These are phyloP conservation scores for Melinaea marsaeus DNA, from an alignment of 2,888 invertebrate species.

Conservation along the genomic window DNA sequence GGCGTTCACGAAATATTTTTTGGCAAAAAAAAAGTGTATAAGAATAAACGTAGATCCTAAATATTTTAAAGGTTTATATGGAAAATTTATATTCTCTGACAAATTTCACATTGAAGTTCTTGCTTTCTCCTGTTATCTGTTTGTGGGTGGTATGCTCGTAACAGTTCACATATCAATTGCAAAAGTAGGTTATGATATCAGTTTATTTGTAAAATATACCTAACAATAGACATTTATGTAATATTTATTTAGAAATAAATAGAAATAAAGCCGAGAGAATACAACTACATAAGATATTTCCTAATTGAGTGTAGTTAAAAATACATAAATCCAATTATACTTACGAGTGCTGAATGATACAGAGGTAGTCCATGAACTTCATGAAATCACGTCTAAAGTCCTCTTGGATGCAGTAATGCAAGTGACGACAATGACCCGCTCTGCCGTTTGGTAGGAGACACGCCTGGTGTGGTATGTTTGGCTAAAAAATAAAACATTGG, in stretches of 20 bases:
- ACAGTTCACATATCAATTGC: not conserved
- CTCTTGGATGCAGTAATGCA: conserved; percentile 79
- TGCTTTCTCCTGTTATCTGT: conserved; percentile 5
- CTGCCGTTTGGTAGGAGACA: conserved; percentile 80
- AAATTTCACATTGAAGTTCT: not conserved
- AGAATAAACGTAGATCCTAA: not conserved
- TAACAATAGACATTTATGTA: no score
- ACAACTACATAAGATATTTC: not conserved
- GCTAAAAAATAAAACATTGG: conserved; percentile 54
- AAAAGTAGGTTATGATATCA: conserved; percentile 1
- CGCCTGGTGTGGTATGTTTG: conserved; percentile 78
- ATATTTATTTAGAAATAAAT: no score
- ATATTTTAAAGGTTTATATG: not conserved
- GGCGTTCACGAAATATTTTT: no score
- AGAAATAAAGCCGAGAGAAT: no score
- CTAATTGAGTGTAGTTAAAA: not conserved
- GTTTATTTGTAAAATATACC: no score
- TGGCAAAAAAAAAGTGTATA: no score
- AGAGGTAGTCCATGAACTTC: conserved; percentile 81
- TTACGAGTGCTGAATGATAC: conserved; percentile 82
- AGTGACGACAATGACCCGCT: conserved; percentile 82
- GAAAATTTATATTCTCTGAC: not conserved
- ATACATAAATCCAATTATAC: conserved; percentile 36
- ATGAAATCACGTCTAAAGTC: conserved; percentile 78
- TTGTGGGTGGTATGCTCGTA: not conserved